A percentile compares a stretch with the other conserved stretches of the same genome.
phyloP scores from a whole-genome alignment of 2,797 vertebrate species.

The Eulemur rubriventer region DNA sequence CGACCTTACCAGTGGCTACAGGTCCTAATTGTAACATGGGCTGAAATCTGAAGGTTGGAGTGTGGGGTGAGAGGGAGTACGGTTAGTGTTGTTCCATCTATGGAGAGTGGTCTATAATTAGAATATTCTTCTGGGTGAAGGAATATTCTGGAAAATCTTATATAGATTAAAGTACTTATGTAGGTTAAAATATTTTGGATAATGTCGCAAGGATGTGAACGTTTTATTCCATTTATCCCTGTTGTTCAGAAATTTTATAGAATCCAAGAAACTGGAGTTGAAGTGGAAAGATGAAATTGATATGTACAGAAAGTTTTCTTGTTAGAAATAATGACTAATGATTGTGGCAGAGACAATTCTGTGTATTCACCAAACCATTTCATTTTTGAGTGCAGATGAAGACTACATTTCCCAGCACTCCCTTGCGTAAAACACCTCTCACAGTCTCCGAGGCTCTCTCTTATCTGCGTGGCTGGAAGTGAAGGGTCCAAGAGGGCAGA shows the following conservation, averaged over 20 bases:
- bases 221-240: not conserved
- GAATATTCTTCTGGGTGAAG: not conserved
- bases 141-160: not conserved
- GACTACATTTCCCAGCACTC: not conserved
- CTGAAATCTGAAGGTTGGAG: not conserved
- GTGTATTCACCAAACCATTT: not conserved
- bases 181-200: not conserved
- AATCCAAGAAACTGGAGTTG: not conserved
- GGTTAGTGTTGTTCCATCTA: not conserved
- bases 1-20: not conserved
- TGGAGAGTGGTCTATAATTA: not conserved
- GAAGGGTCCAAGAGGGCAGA: not conserved
- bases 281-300: not conserved
- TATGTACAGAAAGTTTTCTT: not conserved
- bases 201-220: not conserved
- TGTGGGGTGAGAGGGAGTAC: not conserved
- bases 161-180: not conserved
- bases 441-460: not conserved
- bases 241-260: not conserved
- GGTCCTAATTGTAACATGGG: not conserved
- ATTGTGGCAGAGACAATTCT: not conserved
- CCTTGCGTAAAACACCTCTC: not conserved
- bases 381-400: not conserved
- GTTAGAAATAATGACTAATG: not conserved
- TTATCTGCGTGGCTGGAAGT: not conserved